These are phyloP conservation scores for Melangyna quadrimaculata DNA, from an alignment of 2,888 invertebrate genomes.

Conservation along the genomic window DNA sequence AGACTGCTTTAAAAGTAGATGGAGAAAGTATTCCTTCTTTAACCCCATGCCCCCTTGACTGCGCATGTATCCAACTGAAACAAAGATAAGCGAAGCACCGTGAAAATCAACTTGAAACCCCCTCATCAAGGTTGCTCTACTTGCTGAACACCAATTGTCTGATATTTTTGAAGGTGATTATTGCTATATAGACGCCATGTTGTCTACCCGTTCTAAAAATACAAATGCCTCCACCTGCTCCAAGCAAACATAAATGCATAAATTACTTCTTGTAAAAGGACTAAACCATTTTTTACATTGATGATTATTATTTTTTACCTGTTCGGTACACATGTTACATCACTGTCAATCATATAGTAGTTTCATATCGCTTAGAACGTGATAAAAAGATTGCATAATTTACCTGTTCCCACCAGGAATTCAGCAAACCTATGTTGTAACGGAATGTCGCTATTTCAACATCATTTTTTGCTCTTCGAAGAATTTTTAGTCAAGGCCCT, in stretches of 20 bases:
- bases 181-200: constrained; percentile 27
- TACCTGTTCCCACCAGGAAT: constrained; percentile 79
- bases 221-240: background rate
- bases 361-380: constrained; percentile 41
- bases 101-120: background rate
- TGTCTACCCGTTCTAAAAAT: background rate
- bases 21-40: background rate
- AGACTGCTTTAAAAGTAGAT: background rate
- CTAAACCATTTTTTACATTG: too few relatives aligned
- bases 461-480: background rate
- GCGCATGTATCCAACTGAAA: constrained; percentile 44
- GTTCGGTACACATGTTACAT: background rate
- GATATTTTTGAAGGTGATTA: constrained; percentile 58
- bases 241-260: too few relatives aligned
- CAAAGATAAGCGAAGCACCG: background rate
- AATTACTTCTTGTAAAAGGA: too few relatives aligned
- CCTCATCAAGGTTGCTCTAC: constrained; percentile 2
- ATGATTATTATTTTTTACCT: background rate
- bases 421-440: constrained; percentile 74
- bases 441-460: constrained; percentile 37
- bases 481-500: background rate
- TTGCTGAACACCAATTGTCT: constrained; percentile 51
- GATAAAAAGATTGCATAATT: constrained; percentile 80
- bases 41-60: background rate
- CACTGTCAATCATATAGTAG: constrained; percentile 44